Evolutionary conservation across 2,797 vertebrate species (phyloP).

Genomic region (Gadopsis marmoratus): DNA sequence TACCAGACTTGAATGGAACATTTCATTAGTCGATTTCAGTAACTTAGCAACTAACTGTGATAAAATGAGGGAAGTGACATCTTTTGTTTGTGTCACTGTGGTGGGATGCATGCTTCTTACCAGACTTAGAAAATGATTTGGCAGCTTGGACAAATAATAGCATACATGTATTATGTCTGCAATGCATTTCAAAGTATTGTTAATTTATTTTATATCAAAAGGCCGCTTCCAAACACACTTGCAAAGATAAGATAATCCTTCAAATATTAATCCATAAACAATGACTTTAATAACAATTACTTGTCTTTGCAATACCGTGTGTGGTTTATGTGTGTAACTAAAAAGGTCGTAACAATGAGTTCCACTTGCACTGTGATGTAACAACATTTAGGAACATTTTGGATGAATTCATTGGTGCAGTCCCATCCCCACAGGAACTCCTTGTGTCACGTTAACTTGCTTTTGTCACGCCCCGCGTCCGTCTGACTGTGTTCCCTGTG

Average conservation of each 20-base stretch:
- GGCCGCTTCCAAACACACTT: too few relatives aligned
- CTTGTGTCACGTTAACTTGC: not conserved
- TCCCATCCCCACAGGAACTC: not conserved
- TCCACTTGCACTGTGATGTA: too few relatives aligned
- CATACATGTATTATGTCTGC: slow-evolving; percentile 2
- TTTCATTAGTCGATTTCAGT: slow-evolving; percentile 53
- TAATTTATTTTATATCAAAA: not conserved
- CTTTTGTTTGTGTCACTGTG: slow-evolving; percentile 45
- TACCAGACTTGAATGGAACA: slow-evolving; percentile 35
- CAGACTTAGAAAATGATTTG: slow-evolving; percentile 12
- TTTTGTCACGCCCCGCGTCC: too few relatives aligned
- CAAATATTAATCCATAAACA: too few relatives aligned
- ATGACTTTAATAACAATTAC: too few relatives aligned
- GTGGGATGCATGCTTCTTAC: not conserved
- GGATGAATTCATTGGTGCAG: not conserved
- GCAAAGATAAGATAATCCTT: too few relatives aligned
- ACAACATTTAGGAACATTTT: not conserved
- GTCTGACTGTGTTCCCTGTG: too few relatives aligned
- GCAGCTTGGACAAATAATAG: slow-evolving; percentile 17
- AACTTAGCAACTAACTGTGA: slow-evolving; percentile 66
- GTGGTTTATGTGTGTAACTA: too few relatives aligned
- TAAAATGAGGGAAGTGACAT: slow-evolving; percentile 37
- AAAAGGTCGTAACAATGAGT: too few relatives aligned
- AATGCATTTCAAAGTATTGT: slow-evolving; percentile 5
- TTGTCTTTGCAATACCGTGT: too few relatives aligned